Evolutionary conservation across 2,113 vertebrate genomes (phyloP).

Genomic region (Catharus bicknelli): DNA sequence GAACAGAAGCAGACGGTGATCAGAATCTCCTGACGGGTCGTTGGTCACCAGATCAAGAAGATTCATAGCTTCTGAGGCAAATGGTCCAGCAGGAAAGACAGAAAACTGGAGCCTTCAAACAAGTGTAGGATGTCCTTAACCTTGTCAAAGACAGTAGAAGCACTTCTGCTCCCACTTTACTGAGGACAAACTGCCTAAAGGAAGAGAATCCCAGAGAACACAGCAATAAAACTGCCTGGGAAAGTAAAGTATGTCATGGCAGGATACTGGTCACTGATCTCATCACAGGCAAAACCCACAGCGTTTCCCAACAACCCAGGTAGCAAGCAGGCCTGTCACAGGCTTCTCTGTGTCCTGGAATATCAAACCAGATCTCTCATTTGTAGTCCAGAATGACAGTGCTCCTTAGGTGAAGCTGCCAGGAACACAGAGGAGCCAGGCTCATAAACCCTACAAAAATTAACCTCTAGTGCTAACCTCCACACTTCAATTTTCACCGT

Average conservation of each 20-base stretch:
- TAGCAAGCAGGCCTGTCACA: neutral
- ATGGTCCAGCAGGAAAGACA: neutral
- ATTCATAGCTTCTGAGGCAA: neutral
- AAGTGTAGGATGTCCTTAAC: neutral
- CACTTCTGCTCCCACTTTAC: neutral
- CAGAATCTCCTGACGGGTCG: neutral
- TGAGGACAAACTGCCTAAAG: neutral
- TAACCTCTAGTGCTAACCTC: neutral
- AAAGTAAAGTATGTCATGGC: neutral
- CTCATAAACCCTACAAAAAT: neutral
- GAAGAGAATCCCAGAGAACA: neutral
- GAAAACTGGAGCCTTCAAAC: neutral
- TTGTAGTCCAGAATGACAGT: neutral
- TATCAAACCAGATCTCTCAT: neutral
- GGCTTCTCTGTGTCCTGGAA: neutral
- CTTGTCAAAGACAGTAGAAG: neutral
- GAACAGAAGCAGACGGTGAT: neutral
- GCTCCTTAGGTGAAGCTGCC: neutral
- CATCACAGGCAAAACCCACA: neutral
- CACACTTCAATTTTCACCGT: neutral
- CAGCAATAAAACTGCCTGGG: neutral
- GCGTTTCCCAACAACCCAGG: neutral
- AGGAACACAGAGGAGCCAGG: neutral
- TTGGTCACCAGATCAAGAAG: neutral
- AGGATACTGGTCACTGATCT: neutral